A percentile compares a stretch with the other conserved stretches of the same genome.
Conservation (phyloP, 2,113 vertebrate species). For the Aegotheles bennettii region DNA sequence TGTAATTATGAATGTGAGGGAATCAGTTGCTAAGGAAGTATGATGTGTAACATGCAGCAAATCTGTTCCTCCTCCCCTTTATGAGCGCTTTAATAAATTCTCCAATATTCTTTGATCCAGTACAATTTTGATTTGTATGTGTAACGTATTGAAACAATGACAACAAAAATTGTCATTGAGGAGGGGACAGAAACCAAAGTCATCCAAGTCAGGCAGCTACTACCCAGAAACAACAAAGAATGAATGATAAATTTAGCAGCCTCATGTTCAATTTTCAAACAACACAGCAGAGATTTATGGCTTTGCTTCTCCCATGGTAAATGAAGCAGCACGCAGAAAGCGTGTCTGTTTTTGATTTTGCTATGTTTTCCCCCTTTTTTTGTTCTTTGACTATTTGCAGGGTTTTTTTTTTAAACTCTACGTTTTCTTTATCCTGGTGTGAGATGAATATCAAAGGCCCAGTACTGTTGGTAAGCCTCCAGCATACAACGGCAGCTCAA, state of each 20-base stretch:
- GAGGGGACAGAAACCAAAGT: constrained; percentile 61
- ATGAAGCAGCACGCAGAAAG: constrained; percentile 79
- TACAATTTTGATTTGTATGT: constrained; percentile 36
- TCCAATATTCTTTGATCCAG: constrained; percentile 40
- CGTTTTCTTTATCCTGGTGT: constrained; percentile 87
- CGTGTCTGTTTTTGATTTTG: constrained; percentile 86
- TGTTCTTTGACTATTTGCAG: constrained; percentile 76
- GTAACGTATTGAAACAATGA: constrained; percentile 44
- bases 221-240: constrained; percentile 72
- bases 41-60: constrained; percentile 31
- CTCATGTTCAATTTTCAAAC: constrained; percentile 77
- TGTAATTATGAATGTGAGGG: constrained; percentile 58
- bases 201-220: constrained; percentile 65
- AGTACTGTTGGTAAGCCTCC: constrained; percentile 79
- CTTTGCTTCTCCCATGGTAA: constrained; percentile 82
- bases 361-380: constrained; percentile 68
- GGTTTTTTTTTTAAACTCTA: constrained; percentile 67
- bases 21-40: constrained; percentile 52
- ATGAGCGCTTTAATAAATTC: constrained; percentile 36
- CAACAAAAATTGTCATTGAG: constrained; percentile 39
- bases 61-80: constrained; percentile 43
- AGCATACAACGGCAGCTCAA: constrained; percentile 81
- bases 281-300: constrained; percentile 82
- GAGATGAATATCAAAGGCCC: constrained; percentile 89
- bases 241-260: constrained; percentile 75